These are phyloP conservation scores for Tamandua tetradactyla DNA, from an alignment of 2,797 vertebrate species.

Conservation along the genomic window DNA sequence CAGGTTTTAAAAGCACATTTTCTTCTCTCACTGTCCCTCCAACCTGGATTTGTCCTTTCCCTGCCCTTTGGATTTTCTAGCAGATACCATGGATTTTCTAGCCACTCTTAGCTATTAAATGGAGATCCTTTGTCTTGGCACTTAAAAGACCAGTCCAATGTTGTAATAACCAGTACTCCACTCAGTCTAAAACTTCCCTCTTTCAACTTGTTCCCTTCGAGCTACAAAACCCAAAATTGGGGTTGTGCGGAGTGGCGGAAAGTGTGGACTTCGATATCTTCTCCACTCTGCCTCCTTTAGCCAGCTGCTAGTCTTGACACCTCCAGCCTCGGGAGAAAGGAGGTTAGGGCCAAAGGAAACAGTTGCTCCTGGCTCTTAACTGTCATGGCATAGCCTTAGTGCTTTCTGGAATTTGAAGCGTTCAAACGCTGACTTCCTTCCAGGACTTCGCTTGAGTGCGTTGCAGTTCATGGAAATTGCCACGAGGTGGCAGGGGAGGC, in stretches of 20 bases:
- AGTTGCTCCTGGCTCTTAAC: background rate
- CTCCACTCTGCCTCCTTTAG: background rate
- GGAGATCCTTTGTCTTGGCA: background rate
- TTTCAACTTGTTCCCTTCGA: background rate
- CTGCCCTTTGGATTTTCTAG: background rate
- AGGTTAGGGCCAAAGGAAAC: background rate
- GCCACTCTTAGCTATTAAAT: background rate
- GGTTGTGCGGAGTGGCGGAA: background rate
- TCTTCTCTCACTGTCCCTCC: background rate
- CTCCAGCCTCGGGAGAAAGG: background rate
- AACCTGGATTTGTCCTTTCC: background rate
- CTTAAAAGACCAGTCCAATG: background rate
- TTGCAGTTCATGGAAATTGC: background rate
- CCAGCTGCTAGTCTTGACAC: background rate
- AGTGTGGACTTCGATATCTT: background rate
- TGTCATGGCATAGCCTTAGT: background rate
- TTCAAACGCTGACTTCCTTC: background rate
- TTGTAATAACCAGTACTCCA: background rate
- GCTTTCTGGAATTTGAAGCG: background rate
- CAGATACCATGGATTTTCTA: background rate
- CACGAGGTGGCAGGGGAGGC: slow-evolving; percentile 45
- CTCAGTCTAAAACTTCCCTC: background rate
- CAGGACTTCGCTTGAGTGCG: fast-evolving
- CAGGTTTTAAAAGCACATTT: background rate
- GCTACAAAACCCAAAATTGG: background rate